Evolutionary conservation across 2,113 vertebrate species (phyloP).

Genomic region (Leucopternis melanops): DNA sequence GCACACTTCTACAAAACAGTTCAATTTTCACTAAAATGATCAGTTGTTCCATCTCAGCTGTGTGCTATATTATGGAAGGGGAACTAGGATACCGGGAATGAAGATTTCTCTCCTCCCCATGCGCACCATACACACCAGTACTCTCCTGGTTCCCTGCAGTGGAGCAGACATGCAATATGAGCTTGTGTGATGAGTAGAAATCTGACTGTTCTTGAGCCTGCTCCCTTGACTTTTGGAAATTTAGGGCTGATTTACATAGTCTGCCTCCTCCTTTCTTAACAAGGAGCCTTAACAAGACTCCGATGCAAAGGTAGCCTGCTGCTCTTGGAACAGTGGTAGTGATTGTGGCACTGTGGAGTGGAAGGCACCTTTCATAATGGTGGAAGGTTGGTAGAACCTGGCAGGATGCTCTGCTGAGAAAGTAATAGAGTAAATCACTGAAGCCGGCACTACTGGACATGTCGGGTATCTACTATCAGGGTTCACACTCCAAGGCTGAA

Average conservation of each 20-base stretch:
- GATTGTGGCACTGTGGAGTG: neutral
- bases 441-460: neutral
- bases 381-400: neutral
- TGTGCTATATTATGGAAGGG: neutral
- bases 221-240: neutral
- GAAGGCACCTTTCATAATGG: neutral
- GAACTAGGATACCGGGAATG: neutral
- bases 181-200: neutral
- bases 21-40: neutral
- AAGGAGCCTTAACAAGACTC: neutral
- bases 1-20: neutral
- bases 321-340: rapidly evolving
- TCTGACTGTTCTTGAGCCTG: neutral
- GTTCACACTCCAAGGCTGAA: neutral
- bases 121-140: neutral
- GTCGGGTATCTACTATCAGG: neutral
- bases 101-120: neutral
- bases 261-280: neutral
- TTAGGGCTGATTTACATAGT: neutral
- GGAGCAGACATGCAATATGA: neutral
- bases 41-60: neutral
- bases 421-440: neutral
- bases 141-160: neutral
- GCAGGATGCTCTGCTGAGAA: neutral
- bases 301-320: neutral